Evolutionary conservation across 2,888 invertebrate species (phyloP), one percentile per base, ranked within the genome.

Genomic region (Cybosia mesomella): DNA sequence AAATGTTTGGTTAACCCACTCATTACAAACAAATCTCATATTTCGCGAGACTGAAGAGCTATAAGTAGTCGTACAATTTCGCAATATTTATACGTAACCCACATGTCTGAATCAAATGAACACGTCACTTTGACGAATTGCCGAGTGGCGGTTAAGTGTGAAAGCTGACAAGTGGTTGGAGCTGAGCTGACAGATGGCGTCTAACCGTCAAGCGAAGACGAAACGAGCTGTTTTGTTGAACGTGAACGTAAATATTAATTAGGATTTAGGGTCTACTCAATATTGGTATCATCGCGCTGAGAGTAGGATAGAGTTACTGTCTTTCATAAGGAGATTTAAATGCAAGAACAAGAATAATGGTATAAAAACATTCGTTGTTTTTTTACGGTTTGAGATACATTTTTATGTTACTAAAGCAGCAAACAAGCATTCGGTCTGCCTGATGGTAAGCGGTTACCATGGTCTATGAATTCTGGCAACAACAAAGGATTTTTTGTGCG

Each of bases 241-340:
- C 55, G 18, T 61, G 32, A 61, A 18, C 28, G 21, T 28, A 28
- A 61, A 53, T 32, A n/a, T 28, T 53, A 49, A 53, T 53, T 28
- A 28, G 32, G 28, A 28, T 61, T 61, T 18, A 28, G n/a, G 61
- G 61, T 18, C 28, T 61, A 58, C 59, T 58, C 58, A 58, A 21
- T 11, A 9, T 34, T 34, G 24, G n/a, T 24, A 22, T 11, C 9
- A 22, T 54, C 10, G 15, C 15, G 8, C 1, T 55, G 13, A 55
- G 13, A 55, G 24, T 1, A 22, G 7, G 24, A 24, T 24, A 8
- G 24, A 55, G 55, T 1, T 55, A 11, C 24, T 13, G 15, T 54
- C 10, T 54, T 54, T 54, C 2, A 22, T 2, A 54, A 54, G 39
- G 36, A 13, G 36, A 11, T 15, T 15, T 18, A 18, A 18, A 18